phyloP scores from a whole-genome alignment of 2,113 vertebrate genomes.

The Malurus cyaneus region DNA sequence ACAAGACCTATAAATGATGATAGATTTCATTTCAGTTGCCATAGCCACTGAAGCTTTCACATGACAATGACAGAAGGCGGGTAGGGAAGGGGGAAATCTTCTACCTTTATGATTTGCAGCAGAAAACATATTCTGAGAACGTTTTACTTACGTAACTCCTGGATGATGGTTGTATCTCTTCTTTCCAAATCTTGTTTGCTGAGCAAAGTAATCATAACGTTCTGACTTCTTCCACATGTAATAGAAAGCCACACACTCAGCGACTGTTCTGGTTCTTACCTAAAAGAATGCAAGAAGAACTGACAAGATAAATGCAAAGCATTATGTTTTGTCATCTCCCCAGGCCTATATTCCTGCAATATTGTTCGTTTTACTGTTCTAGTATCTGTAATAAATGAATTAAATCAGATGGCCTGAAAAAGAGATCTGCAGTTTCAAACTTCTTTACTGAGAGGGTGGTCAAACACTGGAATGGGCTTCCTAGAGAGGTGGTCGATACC shows the following conservation, averaged over 20 bases:
- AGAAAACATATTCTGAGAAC: neutral
- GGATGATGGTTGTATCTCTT: slow-evolving; percentile 97
- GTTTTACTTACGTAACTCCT: slow-evolving; percentile 91
- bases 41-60: neutral
- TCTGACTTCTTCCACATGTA: slow-evolving; percentile 99
- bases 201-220: slow-evolving; percentile 95
- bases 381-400: neutral
- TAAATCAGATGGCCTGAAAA: neutral
- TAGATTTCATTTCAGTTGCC: neutral
- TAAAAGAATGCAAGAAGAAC: slow-evolving; percentile 63
- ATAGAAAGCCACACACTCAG: slow-evolving; percentile 97
- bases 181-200: slow-evolving; percentile 97
- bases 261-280: slow-evolving; percentile 92
- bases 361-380: neutral
- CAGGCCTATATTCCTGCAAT: neutral
- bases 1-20: neutral
- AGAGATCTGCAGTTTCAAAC: neutral
- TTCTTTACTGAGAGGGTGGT: neutral
- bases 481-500: neutral
- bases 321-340: neutral
- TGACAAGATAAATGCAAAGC: neutral
- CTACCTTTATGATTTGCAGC: neutral
- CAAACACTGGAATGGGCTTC: neutral
- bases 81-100: neutral
- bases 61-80: neutral